Evolutionary conservation across 2,113 vertebrate genomes (phyloP), one percentile per base, ranked within the genome.

Genomic region (Alaudala cheleensis): DNA sequence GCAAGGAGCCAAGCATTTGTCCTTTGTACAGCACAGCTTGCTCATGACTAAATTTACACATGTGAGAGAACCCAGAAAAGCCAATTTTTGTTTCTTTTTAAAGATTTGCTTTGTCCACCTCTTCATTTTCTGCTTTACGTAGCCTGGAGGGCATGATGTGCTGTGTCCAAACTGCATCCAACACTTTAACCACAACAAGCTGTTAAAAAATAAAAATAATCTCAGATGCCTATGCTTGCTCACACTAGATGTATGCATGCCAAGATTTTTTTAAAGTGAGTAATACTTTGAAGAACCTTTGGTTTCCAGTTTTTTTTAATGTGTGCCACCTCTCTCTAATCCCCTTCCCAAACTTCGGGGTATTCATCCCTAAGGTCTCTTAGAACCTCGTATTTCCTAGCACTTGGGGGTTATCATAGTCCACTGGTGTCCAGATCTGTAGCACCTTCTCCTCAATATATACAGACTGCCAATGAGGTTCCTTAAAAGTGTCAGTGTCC

Each of bases 191-290:
- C 58, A 57, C 70, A 85, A 61, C 49, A 69, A 95, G 70, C 69
- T 81, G 29, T 62, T 81, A 76, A 81, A 81, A 40, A 90, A 85
- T 58, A 83, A 86, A 88, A 92, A 74, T 66, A 84, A 89, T 25
- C 58, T 81, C 60, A 79, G 44, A 62, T 60, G 37, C n/a, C 77
- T 28, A 10, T 24, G 34, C 39, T 80, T 83, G 50, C 56, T 92
- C 57, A 82, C 15, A 26, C 4, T 31, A 85, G 51, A 60, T 15
- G 14, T 0, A 47, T 0, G 0, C 0, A 0, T 22, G 56, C 69
- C 91, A 93, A 92, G 24, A 67, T 39, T 57, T 78, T 88, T 95
- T 29, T 11, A 1, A 83, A 71, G 18, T 61, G 69, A 92, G 23
- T 88, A 93, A 89, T 51, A 18, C 26, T 86, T 66, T 28, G 44